Base-by-base conservation (phyloP, 2,113 vertebrate genomes). In the Pampusana beccarii region DNA sequence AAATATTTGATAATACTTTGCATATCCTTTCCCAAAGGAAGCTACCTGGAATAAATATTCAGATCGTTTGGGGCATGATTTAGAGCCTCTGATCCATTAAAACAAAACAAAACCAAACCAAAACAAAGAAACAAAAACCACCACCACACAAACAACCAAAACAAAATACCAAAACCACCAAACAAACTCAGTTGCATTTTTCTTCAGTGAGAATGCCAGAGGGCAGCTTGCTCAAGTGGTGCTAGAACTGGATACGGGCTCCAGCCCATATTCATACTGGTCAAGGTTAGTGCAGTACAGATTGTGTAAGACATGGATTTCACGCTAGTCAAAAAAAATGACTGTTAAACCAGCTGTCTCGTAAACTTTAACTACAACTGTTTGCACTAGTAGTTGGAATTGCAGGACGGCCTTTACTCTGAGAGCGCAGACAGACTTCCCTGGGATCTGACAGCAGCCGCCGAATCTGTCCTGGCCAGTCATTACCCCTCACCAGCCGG, bases 261-360 rank as follows among this genome's bases (percentile, higher is more conserved):
- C 11, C 74, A 6, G 65, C 70, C 53, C 4, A 0, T 28, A 13
- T 36, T 92, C 1, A 0, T 40, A 2, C 12, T 53, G 25, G 34
- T 75, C 29, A 65, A 48, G 29, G 33, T 89, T 73, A 57, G 51
- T 60, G 36, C 29, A 67, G 29, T 25, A 29, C 33, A 87, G 38
- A 60, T 88, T 92, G 67, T 70, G n/a, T 77, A 64, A 64, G 29
- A n/a, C 19, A 8, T 1, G 7, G n/a, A 25, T 87, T 91, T 87
- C 44, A 86, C 38, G 53, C 31, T 50, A 40, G 48, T 88, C 26
- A 53, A 56, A 71, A 58, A 84, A 81, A 86, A 54, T 16, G 3
- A 23, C 56, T 61, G 11, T 53, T 87, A 91, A 79, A 81, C 50
- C 21, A 17, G 3, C 21, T 38, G 15, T 56, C 34, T 56, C 34